phyloP scores from a whole-genome alignment of 2,888 invertebrate genomes.

The Pteria penguin region DNA sequence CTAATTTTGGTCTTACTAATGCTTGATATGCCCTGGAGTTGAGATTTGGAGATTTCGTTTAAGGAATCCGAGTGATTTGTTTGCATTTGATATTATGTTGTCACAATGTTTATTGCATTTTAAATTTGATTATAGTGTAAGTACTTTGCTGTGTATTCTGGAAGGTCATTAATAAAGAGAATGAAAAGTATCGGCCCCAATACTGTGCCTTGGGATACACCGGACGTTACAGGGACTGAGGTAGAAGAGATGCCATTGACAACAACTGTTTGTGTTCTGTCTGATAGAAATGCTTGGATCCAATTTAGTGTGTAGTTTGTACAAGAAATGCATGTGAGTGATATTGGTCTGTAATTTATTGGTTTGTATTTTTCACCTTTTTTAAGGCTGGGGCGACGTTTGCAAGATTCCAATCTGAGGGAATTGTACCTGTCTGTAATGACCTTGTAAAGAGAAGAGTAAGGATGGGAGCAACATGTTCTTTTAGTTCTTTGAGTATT shows the following conservation, averaged over 20 bases:
- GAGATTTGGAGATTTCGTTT: not conserved
- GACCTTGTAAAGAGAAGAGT: not conserved
- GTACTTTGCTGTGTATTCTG: constrained; percentile 7
- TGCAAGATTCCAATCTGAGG: too few species aligned
- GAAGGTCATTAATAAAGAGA: constrained; percentile 8
- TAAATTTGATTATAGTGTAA: not conserved
- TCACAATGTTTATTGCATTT: not conserved
- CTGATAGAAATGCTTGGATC: not conserved
- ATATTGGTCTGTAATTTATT: too few species aligned
- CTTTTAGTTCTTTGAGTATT: not conserved
- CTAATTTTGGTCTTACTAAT: constrained; percentile 12
- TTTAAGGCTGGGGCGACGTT: too few species aligned
- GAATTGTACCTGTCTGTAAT: not conserved
- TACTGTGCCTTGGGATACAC: too few species aligned
- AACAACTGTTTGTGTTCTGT: constrained; percentile 2
- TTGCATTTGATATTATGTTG: not conserved
- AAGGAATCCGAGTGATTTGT: not conserved
- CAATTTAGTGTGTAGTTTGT: not conserved
- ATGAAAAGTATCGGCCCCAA: constrained; percentile 6
- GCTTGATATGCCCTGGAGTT: not conserved
- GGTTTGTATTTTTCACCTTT: too few species aligned
- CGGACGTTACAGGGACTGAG: constrained; percentile 2
- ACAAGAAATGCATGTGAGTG: not conserved
- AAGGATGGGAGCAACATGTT: not conserved
- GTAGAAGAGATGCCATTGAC: not conserved